Evolutionary conservation across 1,140 invertebrate genomes (phyloP).

Genomic region (Cotesia typhae): DNA sequence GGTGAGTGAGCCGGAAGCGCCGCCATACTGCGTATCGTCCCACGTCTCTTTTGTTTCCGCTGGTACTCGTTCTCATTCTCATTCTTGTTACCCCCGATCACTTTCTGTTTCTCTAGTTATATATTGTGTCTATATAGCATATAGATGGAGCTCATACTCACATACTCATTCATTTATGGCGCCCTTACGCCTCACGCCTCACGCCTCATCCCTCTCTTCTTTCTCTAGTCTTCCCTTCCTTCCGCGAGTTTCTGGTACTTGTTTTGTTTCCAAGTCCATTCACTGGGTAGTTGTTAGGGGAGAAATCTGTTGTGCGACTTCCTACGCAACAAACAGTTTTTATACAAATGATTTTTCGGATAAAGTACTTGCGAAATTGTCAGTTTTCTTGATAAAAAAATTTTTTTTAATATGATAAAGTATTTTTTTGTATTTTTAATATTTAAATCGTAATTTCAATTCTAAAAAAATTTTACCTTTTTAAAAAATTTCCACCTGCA

Average conservation of each 20-base stretch:
- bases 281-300: background rate
- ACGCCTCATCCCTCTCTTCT: too few species aligned
- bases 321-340: conserved; percentile 3
- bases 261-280: conserved; percentile 1
- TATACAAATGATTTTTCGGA: too few species aligned
- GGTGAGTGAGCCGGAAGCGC: conserved; percentile 65
- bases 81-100: conserved; percentile 54
- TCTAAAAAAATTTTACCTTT: too few species aligned
- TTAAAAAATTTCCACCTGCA: too few species aligned
- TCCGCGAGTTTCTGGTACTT: background rate
- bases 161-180: conserved; percentile 6
- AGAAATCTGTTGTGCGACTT: background rate
- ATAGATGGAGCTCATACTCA: too few species aligned
- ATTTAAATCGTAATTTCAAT: too few species aligned
- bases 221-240: background rate
- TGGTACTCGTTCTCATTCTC: conserved; percentile 21
- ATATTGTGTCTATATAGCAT: too few species aligned
- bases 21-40: conserved; percentile 63
- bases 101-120: conserved; percentile 46
- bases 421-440: too few species aligned
- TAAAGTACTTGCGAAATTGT: too few species aligned
- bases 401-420: too few species aligned
- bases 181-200: background rate
- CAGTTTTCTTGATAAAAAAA: too few species aligned
- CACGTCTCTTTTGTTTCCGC: conserved; percentile 63